Conservation (phyloP, 2,113 vertebrate genomes). For the Chlorodrepanis virens region DNA sequence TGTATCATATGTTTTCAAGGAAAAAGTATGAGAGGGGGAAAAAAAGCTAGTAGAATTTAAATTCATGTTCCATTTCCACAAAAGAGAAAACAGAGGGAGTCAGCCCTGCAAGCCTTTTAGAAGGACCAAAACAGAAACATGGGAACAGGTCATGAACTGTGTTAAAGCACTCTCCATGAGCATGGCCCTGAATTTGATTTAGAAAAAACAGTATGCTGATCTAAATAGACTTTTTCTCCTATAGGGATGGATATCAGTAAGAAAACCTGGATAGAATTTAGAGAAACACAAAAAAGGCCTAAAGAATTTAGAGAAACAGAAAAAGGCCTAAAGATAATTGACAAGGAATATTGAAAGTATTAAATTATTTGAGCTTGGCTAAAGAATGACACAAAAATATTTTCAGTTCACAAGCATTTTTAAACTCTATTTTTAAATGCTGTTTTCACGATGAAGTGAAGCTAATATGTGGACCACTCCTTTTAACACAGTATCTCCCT, state of each 20-base stretch:
- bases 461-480: slow-evolving; percentile 4
- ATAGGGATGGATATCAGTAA: background rate
- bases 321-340: background rate
- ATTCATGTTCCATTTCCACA: background rate
- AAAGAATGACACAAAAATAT: slow-evolving; percentile 20
- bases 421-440: slow-evolving; percentile 50
- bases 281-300: background rate
- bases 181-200: background rate
- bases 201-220: background rate
- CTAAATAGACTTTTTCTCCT: background rate
- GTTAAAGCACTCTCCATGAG: background rate
- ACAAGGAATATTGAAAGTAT: slow-evolving; percentile 14
- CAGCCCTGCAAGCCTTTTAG: background rate
- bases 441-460: slow-evolving; percentile 26
- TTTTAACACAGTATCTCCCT: slow-evolving; percentile 38
- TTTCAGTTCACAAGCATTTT: slow-evolving; percentile 36
- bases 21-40: background rate
- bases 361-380: slow-evolving; percentile 34
- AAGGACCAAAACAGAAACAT: background rate
- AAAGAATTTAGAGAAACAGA: background rate
- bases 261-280: background rate
- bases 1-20: background rate
- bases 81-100: background rate
- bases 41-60: background rate
- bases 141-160: background rate